These are phyloP conservation scores for Chaetoderma sp. DNA, from an alignment of 2,888 invertebrate species.

Conservation along the genomic window DNA sequence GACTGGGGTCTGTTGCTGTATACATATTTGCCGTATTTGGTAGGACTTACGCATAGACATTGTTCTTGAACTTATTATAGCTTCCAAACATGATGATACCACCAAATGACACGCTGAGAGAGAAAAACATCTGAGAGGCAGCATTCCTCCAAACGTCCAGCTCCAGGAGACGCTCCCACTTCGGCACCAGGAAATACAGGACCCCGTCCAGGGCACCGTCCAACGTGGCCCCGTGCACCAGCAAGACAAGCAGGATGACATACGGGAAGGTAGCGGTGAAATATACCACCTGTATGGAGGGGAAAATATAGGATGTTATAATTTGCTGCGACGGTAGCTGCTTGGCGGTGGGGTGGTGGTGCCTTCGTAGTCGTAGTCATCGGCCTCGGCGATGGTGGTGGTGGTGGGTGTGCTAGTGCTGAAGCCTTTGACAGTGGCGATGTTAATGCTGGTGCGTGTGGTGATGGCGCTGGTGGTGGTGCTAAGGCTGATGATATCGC, in stretches of 20 bases:
- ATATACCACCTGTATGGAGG: slow-evolving; percentile 55
- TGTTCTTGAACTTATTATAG: slow-evolving; percentile 76
- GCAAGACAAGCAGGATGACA: slow-evolving; percentile 51
- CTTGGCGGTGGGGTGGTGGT: too few species aligned
- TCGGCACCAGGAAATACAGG: slow-evolving; percentile 53
- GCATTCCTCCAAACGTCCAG: slow-evolving; percentile 81
- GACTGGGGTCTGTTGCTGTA: too few species aligned
- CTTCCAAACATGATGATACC: slow-evolving; percentile 82
- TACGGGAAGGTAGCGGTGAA: slow-evolving; percentile 61
- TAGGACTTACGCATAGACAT: slow-evolving; percentile 63
- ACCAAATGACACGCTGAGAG: slow-evolving; percentile 83
- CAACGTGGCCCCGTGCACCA: slow-evolving; percentile 50
- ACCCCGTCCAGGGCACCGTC: slow-evolving; percentile 57
- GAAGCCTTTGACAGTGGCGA: too few species aligned
- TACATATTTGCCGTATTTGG: too few species aligned
- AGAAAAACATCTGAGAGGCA: slow-evolving; percentile 87
- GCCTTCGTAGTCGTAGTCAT: too few species aligned
- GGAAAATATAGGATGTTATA: too few species aligned
- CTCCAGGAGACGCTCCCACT: slow-evolving; percentile 51
- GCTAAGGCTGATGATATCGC: too few species aligned
- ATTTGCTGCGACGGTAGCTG: too few species aligned
- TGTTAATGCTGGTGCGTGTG: too few species aligned
- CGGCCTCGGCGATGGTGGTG: too few species aligned
- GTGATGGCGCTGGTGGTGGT: too few species aligned
- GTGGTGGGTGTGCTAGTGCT: too few species aligned